Evolutionary conservation across 2,113 vertebrate species (phyloP).

Genomic region (Ahaetulla prasina): DNA sequence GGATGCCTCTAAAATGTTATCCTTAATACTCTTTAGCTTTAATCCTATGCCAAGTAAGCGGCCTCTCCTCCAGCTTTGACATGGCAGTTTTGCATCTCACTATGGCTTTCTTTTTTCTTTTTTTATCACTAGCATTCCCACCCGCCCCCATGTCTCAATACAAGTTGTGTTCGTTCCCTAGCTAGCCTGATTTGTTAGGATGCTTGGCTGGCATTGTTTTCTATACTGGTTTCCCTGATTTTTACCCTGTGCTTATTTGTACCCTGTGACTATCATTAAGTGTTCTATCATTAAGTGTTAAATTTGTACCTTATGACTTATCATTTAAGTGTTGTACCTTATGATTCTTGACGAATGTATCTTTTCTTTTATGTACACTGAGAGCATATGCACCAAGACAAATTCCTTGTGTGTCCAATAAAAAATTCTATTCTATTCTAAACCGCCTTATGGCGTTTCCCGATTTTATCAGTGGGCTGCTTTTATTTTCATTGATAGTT

Average conservation of each 20-base stretch:
- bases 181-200: background rate
- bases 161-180: background rate
- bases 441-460: background rate
- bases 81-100: background rate
- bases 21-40: background rate
- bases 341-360: no score
- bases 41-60: background rate
- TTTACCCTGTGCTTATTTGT: no score
- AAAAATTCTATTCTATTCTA: no score
- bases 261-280: no score
- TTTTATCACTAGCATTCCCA: background rate
- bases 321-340: no score
- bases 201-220: background rate
- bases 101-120: background rate
- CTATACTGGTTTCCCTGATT: background rate
- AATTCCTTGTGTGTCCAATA: no score
- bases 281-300: no score
- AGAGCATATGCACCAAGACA: no score
- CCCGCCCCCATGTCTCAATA: no score
- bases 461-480: background rate
- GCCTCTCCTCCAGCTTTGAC: background rate
- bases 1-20: background rate
- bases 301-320: no score
- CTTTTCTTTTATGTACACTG: no score
- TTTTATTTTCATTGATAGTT: background rate